Percentiles rank a stretch among this genome's conserved stretches.
These are phyloP conservation scores for Caenorhabditis sp. DNA, from an alignment of 2,888 invertebrate species.

Conservation along the genomic window DNA sequence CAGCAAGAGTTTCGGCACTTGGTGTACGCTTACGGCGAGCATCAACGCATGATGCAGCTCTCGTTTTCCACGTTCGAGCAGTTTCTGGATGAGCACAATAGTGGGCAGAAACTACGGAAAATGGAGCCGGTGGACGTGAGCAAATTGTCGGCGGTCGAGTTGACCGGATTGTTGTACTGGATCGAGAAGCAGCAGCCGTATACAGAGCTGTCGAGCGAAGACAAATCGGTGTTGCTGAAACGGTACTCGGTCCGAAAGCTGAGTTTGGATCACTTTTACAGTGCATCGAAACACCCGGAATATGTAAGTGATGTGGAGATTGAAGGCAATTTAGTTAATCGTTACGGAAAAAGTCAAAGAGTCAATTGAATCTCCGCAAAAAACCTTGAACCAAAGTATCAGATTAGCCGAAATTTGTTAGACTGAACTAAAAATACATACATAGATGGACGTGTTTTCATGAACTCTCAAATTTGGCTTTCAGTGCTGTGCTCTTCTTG, in stretches of 20 bases:
- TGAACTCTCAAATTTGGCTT: no score
- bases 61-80: conserved; percentile 67
- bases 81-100: conserved; percentile 62
- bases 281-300: conserved; percentile 71
- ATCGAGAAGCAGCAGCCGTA: conserved; percentile 74
- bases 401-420: no score
- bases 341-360: no score
- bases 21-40: conserved; percentile 68
- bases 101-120: conserved; percentile 55
- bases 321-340: no score
- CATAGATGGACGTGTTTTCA: no score
- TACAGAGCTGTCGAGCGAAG: conserved; percentile 58
- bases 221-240: conserved; percentile 66
- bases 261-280: conserved; percentile 75
- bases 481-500: no score
- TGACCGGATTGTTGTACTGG: conserved; percentile 76
- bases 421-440: no score
- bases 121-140: conserved; percentile 74
- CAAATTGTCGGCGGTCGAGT: conserved; percentile 70
- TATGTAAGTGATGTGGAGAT: no score
- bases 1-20: conserved; percentile 55
- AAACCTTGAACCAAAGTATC: no score
- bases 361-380: no score
- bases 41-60: conserved; percentile 71
- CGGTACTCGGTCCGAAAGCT: conserved; percentile 75